Base-by-base conservation (phyloP, 2,797 vertebrate genomes). In the Valencia hispanica region DNA sequence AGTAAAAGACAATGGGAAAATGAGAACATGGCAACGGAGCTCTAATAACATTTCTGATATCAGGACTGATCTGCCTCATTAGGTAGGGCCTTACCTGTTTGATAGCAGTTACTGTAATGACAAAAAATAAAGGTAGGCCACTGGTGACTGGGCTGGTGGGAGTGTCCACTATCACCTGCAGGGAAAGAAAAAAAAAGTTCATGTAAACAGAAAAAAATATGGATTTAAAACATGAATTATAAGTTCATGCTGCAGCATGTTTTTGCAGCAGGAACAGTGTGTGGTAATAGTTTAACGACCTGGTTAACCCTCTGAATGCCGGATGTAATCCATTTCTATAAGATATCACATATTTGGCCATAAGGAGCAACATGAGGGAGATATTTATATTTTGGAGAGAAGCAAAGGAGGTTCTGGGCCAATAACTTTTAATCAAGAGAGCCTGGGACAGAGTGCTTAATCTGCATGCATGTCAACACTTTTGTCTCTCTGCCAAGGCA, bases 71-170 rank as follows among this genome's bases (percentile, higher is more conserved):
- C n/a, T 34, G 8, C 43, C 27, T 82, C 70, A 72, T 48, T 57
- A 43, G 50, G 20, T 2, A 20, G 20, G 0, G 14, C 76, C 93
- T 94, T 95, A 99, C 98, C 97, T 99, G 98, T 92, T 99, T 99
- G 87, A 99, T 96, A 77, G 98, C 98, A 9, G 98, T 99, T 84
- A 99, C 97, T 75, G 97, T 98, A 91, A 99, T 99, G 82, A 99
- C 98, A 92, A 99, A 99, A 94, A 99, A 99, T 89, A 99, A 96
- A 0, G 98, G 98, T 89, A 99, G 96, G 89, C 98, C 98, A 66
- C 98, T 99, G 84, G 98, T 99, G 90, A 99, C 96, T 0, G 98
- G 98, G 92, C 98, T 99, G 89, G 98, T 99, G n/a, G 98, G 98
- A 72, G 98, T 99, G 87, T 99, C 98, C 91, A 99, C 98, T 87